Evolutionary conservation across 1,140 invertebrate genomes (phyloP).

Genomic region (Maconellicoccus hirsutus): DNA sequence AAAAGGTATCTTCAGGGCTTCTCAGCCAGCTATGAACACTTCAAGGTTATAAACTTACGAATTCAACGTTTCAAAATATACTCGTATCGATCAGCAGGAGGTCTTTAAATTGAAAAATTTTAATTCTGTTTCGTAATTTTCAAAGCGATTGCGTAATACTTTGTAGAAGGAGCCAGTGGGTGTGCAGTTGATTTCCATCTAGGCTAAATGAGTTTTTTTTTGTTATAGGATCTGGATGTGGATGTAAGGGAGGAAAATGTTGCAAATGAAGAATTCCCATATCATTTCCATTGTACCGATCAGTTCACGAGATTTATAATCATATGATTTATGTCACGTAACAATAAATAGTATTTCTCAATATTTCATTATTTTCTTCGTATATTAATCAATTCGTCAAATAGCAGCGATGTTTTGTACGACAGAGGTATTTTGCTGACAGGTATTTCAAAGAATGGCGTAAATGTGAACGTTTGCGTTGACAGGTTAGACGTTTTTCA

Average conservation of each 20-base stretch:
- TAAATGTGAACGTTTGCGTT: too few species aligned
- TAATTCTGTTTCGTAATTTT: too few species aligned
- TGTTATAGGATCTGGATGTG: not conserved
- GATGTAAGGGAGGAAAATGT: not conserved
- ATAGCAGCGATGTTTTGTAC: too few species aligned
- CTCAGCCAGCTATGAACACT: not conserved
- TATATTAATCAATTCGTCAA: not conserved
- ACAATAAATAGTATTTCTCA: not conserved
- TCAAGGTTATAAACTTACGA: not conserved
- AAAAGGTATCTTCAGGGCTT: not conserved
- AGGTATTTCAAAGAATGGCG: too few species aligned
- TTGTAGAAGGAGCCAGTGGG: too few species aligned
- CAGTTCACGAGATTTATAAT: not conserved
- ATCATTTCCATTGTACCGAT: not conserved
- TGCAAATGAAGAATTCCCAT: not conserved
- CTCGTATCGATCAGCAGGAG: too few species aligned
- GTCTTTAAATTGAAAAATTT: too few species aligned
- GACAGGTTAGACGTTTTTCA: not conserved
- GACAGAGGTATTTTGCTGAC: too few species aligned
- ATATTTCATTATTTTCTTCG: not conserved
- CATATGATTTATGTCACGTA: not conserved
- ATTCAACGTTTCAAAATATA: too few species aligned
- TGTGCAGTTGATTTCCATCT: too few species aligned
- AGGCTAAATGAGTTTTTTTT: not conserved
- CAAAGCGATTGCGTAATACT: not conserved